These are phyloP conservation scores for Amblyopsis rosae DNA, from an alignment of 2,113 vertebrate genomes.

Conservation along the genomic window DNA sequence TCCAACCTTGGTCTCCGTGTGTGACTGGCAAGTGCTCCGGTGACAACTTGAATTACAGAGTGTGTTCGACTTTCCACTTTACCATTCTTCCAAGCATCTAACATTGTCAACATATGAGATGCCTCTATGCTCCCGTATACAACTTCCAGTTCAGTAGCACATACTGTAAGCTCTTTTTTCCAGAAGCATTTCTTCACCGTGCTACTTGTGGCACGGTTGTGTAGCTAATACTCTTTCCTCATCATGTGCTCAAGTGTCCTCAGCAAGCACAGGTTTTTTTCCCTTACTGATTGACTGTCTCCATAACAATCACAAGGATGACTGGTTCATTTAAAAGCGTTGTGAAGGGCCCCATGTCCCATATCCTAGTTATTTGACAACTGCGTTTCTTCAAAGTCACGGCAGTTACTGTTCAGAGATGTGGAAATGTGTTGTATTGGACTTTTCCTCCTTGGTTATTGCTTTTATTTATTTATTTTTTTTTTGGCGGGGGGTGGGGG, in stretches of 20 bases:
- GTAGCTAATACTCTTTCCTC: constrained; percentile 39
- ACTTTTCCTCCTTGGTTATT: constrained; percentile 46
- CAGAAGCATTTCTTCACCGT: constrained; percentile 4
- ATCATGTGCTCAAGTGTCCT: constrained; percentile 56
- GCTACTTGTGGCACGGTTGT: constrained; percentile 17
- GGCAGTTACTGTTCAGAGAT: constrained; percentile 53
- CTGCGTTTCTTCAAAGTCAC: constrained; percentile 30
- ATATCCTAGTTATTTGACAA: constrained; percentile 31
- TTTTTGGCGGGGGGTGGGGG: constrained; percentile 20
- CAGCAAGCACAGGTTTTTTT: constrained; percentile 35
- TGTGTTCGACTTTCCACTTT: constrained; percentile 32
- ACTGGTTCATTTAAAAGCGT: constrained; percentile 66
- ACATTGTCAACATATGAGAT: constrained; percentile 47
- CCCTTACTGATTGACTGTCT: constrained; percentile 61
- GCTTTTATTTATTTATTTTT: constrained; percentile 21
- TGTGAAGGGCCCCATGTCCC: constrained; percentile 50
- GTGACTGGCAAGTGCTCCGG: not conserved
- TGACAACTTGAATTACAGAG: no score
- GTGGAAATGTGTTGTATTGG: constrained; percentile 63
- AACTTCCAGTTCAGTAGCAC: constrained; percentile 11
- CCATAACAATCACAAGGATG: constrained; percentile 63
- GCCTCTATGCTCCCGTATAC: constrained; percentile 12
- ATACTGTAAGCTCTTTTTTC: constrained; percentile 14
- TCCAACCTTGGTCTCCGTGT: constrained; percentile 45
- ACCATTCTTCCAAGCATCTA: constrained; percentile 6